Percentiles rank a stretch among this genome's conserved stretches.
These are phyloP conservation scores for Morone chrysops DNA, from an alignment of 2,113 vertebrate species.

Conservation along the genomic window DNA sequence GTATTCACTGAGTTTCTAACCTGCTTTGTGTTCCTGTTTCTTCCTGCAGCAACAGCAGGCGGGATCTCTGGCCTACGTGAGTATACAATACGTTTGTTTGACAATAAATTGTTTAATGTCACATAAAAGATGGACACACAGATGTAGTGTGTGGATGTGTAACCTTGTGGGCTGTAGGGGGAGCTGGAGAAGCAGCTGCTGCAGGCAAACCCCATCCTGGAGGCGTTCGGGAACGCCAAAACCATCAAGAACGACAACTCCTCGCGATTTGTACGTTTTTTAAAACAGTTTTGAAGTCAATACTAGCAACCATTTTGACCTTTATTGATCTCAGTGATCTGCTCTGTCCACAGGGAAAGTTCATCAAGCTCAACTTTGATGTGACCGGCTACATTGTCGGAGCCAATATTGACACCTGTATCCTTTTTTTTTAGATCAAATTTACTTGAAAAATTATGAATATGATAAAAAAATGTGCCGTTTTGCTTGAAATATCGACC, in stretches of 20 bases:
- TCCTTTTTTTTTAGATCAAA: slow-evolving; percentile 81
- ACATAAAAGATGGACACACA: no score
- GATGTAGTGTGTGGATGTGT: background rate
- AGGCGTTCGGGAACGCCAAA: slow-evolving; percentile 97
- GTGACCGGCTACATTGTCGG: slow-evolving; percentile 95
- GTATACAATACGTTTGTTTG: slow-evolving; percentile 56
- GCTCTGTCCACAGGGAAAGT: slow-evolving; percentile 90
- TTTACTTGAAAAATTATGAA: no score
- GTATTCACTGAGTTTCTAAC: slow-evolving; percentile 2
- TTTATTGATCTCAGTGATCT: background rate
- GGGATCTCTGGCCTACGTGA: slow-evolving; percentile 86
- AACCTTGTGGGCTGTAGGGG: slow-evolving; percentile 80
- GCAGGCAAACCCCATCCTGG: slow-evolving; percentile 96
- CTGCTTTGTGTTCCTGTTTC: background rate
- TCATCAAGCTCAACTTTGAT: slow-evolving; percentile 98
- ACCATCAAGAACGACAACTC: slow-evolving; percentile 99
- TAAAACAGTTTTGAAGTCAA: slow-evolving; percentile 59
- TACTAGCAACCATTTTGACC: background rate
- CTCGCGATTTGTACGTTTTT: slow-evolving; percentile 89
- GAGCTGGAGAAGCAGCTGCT: slow-evolving; percentile 96
- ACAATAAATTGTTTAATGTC: no score
- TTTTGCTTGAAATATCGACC: background rate
- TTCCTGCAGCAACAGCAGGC: slow-evolving; percentile 61
- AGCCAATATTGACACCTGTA: slow-evolving; percentile 98
- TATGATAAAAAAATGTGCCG: background rate